Conservation (phyloP, 2,888 invertebrate species). For the Steinernema hermaphroditum region DNA sequence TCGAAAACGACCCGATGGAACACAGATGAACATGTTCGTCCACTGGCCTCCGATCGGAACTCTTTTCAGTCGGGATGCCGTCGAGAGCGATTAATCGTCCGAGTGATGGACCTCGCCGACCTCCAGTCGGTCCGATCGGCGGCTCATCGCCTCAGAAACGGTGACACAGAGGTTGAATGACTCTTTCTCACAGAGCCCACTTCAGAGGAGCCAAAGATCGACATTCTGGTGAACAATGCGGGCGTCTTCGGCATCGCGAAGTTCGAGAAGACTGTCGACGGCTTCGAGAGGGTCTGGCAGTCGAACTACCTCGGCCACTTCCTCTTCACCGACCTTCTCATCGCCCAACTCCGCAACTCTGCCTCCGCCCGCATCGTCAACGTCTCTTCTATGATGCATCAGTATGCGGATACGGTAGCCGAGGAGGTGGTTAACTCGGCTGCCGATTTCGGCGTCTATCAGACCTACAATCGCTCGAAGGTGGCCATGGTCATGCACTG, state of each 20-base stretch:
- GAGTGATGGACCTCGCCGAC: constrained; percentile 12
- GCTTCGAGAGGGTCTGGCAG: constrained; percentile 81
- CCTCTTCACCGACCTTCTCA: constrained; percentile 20
- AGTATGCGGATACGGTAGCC: constrained; percentile 7
- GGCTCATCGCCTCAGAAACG: not conserved
- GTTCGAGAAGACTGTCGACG: constrained; percentile 75
- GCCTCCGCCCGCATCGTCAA: constrained; percentile 20
- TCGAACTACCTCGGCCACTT: constrained; percentile 74
- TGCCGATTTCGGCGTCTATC: not conserved
- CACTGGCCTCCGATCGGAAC: too few relatives aligned
- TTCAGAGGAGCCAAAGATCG: constrained; percentile 38
- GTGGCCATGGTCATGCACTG: constrained; percentile 22
- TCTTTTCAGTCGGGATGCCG: constrained; percentile 10
- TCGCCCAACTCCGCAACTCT: constrained; percentile 2
- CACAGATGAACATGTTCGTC: too few relatives aligned
- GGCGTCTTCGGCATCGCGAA: constrained; percentile 83
- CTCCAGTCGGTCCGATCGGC: not conserved
- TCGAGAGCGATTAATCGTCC: not conserved
- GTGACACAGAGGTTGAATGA: not conserved
- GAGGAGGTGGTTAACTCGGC: not conserved
- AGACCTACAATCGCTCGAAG: constrained; percentile 26
- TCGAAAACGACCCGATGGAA: too few relatives aligned
- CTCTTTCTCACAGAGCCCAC: too few relatives aligned
- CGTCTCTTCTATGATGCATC: constrained; percentile 16
- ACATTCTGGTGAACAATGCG: constrained; percentile 71